Conservation (phyloP, 2,888 invertebrate species). For the Ptychoptera contaminata region DNA sequence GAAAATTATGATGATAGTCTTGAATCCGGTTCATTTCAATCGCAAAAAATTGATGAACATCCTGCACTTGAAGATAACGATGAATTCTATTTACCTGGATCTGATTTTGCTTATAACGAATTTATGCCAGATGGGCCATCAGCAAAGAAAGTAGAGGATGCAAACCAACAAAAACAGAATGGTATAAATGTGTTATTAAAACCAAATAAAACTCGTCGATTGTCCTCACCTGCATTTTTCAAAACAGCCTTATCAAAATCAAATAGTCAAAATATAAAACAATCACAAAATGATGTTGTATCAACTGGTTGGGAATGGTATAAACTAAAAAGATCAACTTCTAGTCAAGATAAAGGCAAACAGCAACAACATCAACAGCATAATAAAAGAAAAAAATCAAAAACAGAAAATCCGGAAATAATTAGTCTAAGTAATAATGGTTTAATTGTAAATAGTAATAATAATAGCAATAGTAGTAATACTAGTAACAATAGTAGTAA, state of each 20-base stretch:
- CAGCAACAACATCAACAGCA: constrained; percentile 2
- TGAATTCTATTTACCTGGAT: constrained; percentile 36
- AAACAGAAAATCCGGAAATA: constrained; percentile 8
- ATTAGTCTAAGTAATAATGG: constrained; percentile 19
- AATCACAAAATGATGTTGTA: constrained; percentile 19
- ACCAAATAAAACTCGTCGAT: constrained; percentile 33
- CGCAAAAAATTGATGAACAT: constrained; percentile 30
- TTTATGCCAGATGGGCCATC: constrained; percentile 30
- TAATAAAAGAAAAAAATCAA: constrained; percentile 7
- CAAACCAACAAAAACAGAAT: constrained; percentile 1
- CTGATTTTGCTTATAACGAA: constrained; percentile 29
- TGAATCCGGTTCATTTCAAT: no score
- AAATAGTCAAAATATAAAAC: constrained; percentile 14
- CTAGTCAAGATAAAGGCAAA: constrained; percentile 4
- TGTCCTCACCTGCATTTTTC: constrained; percentile 43
- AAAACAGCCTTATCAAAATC: constrained; percentile 33
- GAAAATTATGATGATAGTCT: no score
- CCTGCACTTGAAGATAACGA: constrained; percentile 39
- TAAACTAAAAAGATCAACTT: constrained; percentile 18
- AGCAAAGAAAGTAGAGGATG: constrained; percentile 21
- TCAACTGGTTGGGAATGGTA: constrained; percentile 33
- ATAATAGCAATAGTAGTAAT: not conserved
- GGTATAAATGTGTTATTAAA: not conserved
- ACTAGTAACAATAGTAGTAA: not conserved
- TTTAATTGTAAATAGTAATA: constrained; percentile 20